Evolutionary conservation across 2,888 invertebrate species (phyloP), one percentile per base, ranked within the genome.

Genomic region (Harmothoe impar): DNA sequence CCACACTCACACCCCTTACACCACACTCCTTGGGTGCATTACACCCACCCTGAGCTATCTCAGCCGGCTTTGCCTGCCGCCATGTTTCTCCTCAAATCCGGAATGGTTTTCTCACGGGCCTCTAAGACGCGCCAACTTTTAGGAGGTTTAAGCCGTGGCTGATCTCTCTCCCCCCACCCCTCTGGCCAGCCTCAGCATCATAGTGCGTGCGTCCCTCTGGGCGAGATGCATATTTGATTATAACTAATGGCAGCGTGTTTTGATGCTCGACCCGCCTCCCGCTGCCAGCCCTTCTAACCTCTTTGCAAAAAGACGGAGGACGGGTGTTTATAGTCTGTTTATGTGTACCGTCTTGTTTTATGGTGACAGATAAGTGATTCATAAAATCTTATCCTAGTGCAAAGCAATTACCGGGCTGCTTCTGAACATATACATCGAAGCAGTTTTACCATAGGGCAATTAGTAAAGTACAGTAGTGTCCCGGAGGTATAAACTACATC

Each of bases 191-290:
- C 62, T n/a, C 62, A 15, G 62, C 62, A 62, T 62, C 23, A 20
- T 20, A 20, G 23, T 62, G 23, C 62, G 77, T 62, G n/a, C 25
- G n/a, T 25, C 62, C 31, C 77, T 77, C 25, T 17, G 31, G 77
- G 77, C 31, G 31, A 17, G 25, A 25, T 81, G 81, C 31, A 81
- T 81, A 81, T 81, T 81, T 81, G 81, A 81, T 81, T 81, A 81
- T 81, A 81, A 81, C 81, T 81, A 81, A 81, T 81, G 81, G 81
- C 43, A 43, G 43, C 7, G 43, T 81, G 81, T 33, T 81, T 81
- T 81, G 81, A 81, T 35, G 81, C 81, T 33, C 81, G 23, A 17
- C 81, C 81, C 33, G 43, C 20, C 35, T 35, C 35, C 15, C 20
- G 81, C 81, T 81, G 20, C 23, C 17, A 35, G 81, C 81, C 43